Evolutionary conservation across 2,888 invertebrate species (phyloP).

Genomic region (Hololepta plana): DNA sequence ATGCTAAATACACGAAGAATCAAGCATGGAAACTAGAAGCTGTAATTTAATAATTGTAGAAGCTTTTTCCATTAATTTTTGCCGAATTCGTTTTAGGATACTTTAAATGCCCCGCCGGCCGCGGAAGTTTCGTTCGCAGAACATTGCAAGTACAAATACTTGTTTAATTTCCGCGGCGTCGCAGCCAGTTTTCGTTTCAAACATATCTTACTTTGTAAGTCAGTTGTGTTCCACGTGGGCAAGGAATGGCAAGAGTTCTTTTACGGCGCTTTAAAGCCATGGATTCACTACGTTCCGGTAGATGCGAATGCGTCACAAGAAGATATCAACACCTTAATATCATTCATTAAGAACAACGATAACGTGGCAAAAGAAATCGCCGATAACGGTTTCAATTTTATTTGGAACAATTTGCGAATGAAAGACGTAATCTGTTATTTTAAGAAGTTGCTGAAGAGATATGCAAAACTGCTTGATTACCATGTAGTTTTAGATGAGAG

Average conservation of each 20-base stretch:
- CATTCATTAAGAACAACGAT: conserved; percentile 63
- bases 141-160: conserved; percentile 83
- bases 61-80: conserved; percentile 3
- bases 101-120: conserved; percentile 67
- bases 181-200: conserved; percentile 96
- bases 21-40: conserved; percentile 94
- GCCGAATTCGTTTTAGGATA: conserved; percentile 42
- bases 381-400: conserved; percentile 59
- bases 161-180: conserved; percentile 93
- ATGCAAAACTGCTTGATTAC: conserved; percentile 55
- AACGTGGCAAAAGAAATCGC: conserved; percentile 60
- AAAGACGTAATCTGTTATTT: conserved; percentile 78
- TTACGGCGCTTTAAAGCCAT: conserved; percentile 75
- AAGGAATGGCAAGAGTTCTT: conserved; percentile 92
- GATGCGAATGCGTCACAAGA: conserved; percentile 39
- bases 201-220: conserved; percentile 83
- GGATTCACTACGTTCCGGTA: conserved; percentile 91
- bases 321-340: conserved; percentile 51
- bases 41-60: conserved; percentile 26
- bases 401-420: conserved; percentile 68
- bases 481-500: conserved; percentile 36
- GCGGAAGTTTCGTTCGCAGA: conserved; percentile 74
- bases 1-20: conserved; percentile 93
- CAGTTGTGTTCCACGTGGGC: conserved; percentile 87
- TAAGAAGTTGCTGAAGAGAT: conserved; percentile 54